Conservation (phyloP, 2,888 invertebrate genomes). For the Temnothorax unifasciatus region DNA sequence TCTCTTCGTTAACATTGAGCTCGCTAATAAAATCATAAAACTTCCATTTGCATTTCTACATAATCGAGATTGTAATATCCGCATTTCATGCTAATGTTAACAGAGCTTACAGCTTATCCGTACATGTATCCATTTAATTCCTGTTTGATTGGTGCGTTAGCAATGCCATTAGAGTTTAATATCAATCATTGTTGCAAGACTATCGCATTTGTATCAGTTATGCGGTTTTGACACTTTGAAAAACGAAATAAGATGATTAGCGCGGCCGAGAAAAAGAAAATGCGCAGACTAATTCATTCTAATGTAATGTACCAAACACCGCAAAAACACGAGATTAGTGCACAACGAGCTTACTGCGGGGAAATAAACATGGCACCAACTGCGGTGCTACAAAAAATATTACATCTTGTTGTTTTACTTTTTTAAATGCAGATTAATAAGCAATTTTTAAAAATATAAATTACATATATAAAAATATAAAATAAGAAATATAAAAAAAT, state of each 20-base stretch:
- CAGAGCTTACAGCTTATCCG: background rate
- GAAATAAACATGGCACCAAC: conserved; percentile 24
- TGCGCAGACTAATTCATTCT: conserved; percentile 16
- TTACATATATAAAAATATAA: no score
- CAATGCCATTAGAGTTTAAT: conserved; percentile 43
- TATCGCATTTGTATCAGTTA: conserved; percentile 24
- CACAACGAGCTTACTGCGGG: background rate
- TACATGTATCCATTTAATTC: conserved; percentile 40
- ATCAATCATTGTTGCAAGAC: conserved; percentile 41
- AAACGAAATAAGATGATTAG: conserved; percentile 22
- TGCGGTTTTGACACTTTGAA: conserved; percentile 19
- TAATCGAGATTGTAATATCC: conserved; percentile 15
- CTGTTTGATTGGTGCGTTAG: conserved; percentile 41
- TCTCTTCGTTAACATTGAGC: background rate
- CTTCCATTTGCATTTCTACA: background rate
- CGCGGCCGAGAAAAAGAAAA: background rate
- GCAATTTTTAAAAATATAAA: background rate
- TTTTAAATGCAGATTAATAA: background rate
- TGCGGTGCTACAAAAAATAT: background rate
- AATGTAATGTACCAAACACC: conserved; percentile 12
- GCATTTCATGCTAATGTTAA: conserved; percentile 16
- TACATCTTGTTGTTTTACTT: background rate
- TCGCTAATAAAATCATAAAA: background rate
- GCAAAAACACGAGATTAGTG: conserved; percentile 21
- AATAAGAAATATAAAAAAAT: background rate